Base-by-base conservation (phyloP, 2,113 vertebrate species). In the Struthidea cinerea region DNA sequence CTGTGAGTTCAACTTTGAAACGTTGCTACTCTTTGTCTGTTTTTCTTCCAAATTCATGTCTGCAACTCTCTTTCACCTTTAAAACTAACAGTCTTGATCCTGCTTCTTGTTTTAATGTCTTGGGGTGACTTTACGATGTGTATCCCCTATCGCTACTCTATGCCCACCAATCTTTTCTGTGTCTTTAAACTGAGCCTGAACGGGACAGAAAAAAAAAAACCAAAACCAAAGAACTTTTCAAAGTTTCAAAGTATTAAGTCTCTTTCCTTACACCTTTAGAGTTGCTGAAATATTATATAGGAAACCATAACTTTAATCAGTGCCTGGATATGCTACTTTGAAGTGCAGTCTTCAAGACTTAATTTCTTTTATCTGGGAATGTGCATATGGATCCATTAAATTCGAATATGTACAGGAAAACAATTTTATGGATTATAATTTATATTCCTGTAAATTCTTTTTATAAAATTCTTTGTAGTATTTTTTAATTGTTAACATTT, bases 21-120 rank as follows among this genome's bases (percentile, higher is more conserved):
- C 63, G 55, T 32, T n/a, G 20, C 4, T 37, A 30, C 64, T 79
- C 8, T 23, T 69, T 4, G 12, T 47, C 19, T 64, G 2, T 18
- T 73, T 56, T 90, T 57, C 20, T 18, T 71, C 61, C 11, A 73
- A 80, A 74, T 22, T 15, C 27, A 50, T 28, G 44, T 28, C 26
- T 0, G 1, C 11, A 89, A 19, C 16, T 71, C 7, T 50, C 13
- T 63, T 87, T 53, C 0, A 0, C 9, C 28, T 84, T 91, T 70
- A 74, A 84, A 73, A 22, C 18, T 39, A 16, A 35, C 23, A 46
- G 33, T 50, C 26, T 23, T 49, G 7, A 61, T 77, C 13, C 14
- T 12, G 1, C 4, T 26, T 44, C 52, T 64, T 56, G 35, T 56
- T 89, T 91, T 68, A n/a, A n/a, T n/a, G n/a, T n/a, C n/a, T n/a